Percentiles rank a stretch among this genome's conserved stretches.
These are phyloP conservation scores for Gulo gulo DNA, from an alignment of 2,113 vertebrate species.

Conservation along the genomic window DNA sequence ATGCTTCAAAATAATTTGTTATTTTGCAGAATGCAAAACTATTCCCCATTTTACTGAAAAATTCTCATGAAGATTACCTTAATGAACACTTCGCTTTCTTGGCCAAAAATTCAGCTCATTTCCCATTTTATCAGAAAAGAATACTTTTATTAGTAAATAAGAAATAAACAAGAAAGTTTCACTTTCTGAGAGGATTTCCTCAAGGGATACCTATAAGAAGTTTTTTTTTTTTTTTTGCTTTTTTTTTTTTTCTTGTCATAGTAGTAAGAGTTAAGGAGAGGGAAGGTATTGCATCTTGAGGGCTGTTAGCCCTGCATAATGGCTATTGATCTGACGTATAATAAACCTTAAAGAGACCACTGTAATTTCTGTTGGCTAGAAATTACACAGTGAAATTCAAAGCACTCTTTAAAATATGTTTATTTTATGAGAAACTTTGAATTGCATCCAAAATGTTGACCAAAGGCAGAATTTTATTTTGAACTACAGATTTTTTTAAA, in stretches of 20 bases:
- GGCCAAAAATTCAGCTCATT: not conserved
- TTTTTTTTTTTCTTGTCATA: not conserved
- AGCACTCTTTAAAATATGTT: slow-evolving; percentile 87
- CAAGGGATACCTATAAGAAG: not conserved
- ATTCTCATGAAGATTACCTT: not conserved
- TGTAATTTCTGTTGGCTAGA: slow-evolving; percentile 84
- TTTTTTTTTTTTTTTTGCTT: not conserved
- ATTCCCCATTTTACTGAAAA: slow-evolving; percentile 61
- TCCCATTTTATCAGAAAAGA: slow-evolving; percentile 59
- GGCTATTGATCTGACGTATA: slow-evolving; percentile 80
- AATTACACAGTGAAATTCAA: slow-evolving; percentile 84
- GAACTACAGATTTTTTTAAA: slow-evolving; percentile 79
- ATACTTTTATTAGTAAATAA: slow-evolving; percentile 49
- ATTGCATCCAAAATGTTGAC: slow-evolving; percentile 86
- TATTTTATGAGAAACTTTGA: slow-evolving; percentile 86
- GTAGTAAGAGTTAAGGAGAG: slow-evolving; percentile 59
- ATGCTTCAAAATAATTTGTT: slow-evolving; percentile 63
- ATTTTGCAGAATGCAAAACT: slow-evolving; percentile 62
- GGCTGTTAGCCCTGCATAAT: slow-evolving; percentile 59
- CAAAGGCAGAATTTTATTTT: slow-evolving; percentile 83
- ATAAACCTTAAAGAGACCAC: slow-evolving; percentile 83
- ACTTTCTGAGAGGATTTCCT: slow-evolving; percentile 35
- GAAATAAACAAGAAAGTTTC: slow-evolving; percentile 55
- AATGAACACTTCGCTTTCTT: slow-evolving; percentile 30
- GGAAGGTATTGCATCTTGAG: slow-evolving; percentile 16